Base-by-base conservation (phyloP, 2,888 invertebrate species). In the Agriotes lineatus region DNA sequence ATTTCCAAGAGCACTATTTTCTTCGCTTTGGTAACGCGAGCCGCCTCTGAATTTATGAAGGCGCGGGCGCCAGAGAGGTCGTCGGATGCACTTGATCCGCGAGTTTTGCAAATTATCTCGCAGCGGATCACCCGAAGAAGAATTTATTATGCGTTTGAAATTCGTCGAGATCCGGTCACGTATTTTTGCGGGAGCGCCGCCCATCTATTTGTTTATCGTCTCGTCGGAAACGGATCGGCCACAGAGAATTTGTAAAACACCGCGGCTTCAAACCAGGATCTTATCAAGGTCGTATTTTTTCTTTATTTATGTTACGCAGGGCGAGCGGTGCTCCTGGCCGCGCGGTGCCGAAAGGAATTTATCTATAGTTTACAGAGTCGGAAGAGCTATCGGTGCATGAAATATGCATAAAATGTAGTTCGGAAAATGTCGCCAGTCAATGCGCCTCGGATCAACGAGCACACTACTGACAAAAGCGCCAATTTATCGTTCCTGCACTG, bases 401-500 rank as follows among this genome's bases (percentile, higher is more conserved):
- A 64, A 64, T 64, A 64, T 57, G 54, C 42, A 56, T 54, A 63
- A 44, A 63, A 63, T 56, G 33, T 48, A 57, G 48, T 48, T 33
- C 45, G 44, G 64, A 56, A 64, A 64, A 64, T 64, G 64, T 64
- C 64, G 56, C 25, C 64, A 64, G 64, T 64, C 64, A 57, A 64
- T 64, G 48, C 25, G 45, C 54, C 22, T 45, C 57, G 64, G 64
- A 64, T 64, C 64, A 64, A 16, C 39, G 57, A 57, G 14, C 64
- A 64, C 56, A 44, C 25, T 44, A 42, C 45, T 30, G 19, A 64
- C 45, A 64, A 64, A 64, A 57, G 57, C 25, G 48, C 37, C 37
- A 25, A 48, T 57, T 54, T 54, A 20, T 48, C 10, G 18, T 16
- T 52, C 30, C 52, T 18, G 9, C 12, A 6, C n/a, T 12, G 22